Conservation (phyloP, 2,888 invertebrate species). For the Petrophora chlorosata region DNA sequence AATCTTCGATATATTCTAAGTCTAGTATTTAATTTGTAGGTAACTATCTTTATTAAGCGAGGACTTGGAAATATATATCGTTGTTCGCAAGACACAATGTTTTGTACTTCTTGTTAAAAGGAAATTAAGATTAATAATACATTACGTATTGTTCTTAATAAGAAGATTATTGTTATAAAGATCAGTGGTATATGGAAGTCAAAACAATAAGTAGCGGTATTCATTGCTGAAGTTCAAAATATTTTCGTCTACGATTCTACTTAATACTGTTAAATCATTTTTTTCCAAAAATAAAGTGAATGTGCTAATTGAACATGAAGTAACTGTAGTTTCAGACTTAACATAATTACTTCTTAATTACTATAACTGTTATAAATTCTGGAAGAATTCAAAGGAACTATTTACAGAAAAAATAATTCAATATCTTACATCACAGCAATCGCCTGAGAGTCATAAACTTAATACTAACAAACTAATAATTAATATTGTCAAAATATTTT, state of each 20-base stretch:
- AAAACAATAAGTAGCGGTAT: too few species aligned
- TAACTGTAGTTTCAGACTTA: conserved; percentile 24
- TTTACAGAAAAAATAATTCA: conserved; percentile 46
- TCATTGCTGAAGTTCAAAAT: too few species aligned
- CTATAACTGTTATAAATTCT: conserved; percentile 21
- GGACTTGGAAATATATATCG: conserved; percentile 41
- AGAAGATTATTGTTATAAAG: too few species aligned
- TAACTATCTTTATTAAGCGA: conserved; percentile 23
- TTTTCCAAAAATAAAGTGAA: too few species aligned
- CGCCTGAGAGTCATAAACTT: conserved; percentile 79
- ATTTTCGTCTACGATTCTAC: too few species aligned
- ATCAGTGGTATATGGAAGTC: neutral
- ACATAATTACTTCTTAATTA: conserved; percentile 14
- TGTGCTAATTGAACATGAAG: too few species aligned
- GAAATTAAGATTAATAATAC: neutral
- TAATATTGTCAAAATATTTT: conserved; percentile 61
- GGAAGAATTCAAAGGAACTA: conserved; percentile 46
- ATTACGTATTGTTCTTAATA: too few species aligned
- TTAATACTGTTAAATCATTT: conserved; percentile 9
- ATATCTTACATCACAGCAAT: conserved; percentile 81
- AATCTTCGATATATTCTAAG: conserved; percentile 4
- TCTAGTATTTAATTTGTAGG: conserved; percentile 10
- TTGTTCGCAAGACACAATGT: conserved; percentile 60
- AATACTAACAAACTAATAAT: conserved; percentile 46
- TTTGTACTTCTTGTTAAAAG: conserved; percentile 55